phyloP scores from a whole-genome alignment of 2,888 invertebrate species.

The Anthoptus insignis region DNA sequence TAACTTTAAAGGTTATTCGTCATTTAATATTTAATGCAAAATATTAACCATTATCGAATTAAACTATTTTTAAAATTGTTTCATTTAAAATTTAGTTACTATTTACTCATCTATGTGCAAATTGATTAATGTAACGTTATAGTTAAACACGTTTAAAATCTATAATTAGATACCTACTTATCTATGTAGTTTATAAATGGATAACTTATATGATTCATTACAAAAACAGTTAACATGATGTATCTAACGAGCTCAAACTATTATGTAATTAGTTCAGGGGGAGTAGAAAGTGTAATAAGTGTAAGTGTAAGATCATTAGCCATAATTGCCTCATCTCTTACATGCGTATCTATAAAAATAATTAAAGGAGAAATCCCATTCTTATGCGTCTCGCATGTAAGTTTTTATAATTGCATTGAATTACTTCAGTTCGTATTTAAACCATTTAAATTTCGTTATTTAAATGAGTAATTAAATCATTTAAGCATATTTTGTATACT shows the following conservation, averaged over 20 bases:
- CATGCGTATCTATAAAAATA: background rate
- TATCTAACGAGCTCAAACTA: slow-evolving; percentile 13
- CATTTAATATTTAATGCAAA: background rate
- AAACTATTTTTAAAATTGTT: too few relatives aligned
- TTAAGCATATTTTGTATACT: too few relatives aligned
- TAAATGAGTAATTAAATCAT: too few relatives aligned
- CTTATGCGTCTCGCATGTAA: background rate
- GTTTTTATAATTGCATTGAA: background rate
- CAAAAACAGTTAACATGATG: slow-evolving; percentile 16
- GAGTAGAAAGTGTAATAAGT: slow-evolving; percentile 54
- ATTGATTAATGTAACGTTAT: too few relatives aligned
- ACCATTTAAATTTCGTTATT: background rate
- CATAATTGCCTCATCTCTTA: slow-evolving; percentile 48
- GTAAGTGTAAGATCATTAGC: slow-evolving; percentile 51
- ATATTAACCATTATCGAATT: too few relatives aligned
- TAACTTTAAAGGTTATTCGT: background rate
- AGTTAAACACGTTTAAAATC: too few relatives aligned
- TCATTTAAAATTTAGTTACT: too few relatives aligned
- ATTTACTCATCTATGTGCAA: too few relatives aligned
- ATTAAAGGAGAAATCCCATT: slow-evolving; percentile 9
- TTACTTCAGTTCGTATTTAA: too few relatives aligned
- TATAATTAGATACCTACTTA: too few relatives aligned
- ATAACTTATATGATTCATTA: too few relatives aligned
- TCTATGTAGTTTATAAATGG: too few relatives aligned
- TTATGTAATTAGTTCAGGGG: slow-evolving; percentile 48